Conservation (phyloP, 2,797 vertebrate genomes). For the Zalophus californianus region DNA sequence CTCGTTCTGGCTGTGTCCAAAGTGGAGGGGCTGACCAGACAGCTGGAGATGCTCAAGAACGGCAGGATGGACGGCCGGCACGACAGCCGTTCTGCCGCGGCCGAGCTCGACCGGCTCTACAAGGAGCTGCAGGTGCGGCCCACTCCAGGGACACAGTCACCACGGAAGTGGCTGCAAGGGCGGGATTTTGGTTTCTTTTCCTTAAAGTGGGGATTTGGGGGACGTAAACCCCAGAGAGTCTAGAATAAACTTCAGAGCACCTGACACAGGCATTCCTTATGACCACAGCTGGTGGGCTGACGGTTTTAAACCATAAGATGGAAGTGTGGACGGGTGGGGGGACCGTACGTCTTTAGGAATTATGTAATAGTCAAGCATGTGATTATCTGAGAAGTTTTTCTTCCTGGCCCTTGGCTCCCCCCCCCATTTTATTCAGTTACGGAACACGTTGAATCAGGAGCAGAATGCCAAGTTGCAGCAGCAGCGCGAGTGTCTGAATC, state of each 20-base stretch:
- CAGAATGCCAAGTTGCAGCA: slow-evolving; percentile 95
- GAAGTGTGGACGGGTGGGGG: background rate
- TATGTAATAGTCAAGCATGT: background rate
- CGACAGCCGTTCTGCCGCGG: slow-evolving; percentile 91
- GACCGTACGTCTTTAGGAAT: background rate
- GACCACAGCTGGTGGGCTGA: slow-evolving; percentile 3
- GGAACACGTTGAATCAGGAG: slow-evolving; percentile 96
- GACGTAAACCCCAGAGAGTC: background rate
- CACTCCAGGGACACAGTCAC: background rate
- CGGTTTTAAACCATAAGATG: background rate
- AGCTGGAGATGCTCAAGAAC: slow-evolving; percentile 95
- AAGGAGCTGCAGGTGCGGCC: slow-evolving; percentile 95
- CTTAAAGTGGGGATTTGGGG: background rate
- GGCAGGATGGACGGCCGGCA: slow-evolving; percentile 92
- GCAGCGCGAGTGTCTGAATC: slow-evolving; percentile 95
- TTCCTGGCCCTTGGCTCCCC: background rate
- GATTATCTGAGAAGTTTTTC: slow-evolving; percentile 14
- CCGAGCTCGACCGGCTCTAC: slow-evolving; percentile 95
- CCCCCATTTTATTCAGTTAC: slow-evolving; percentile 89
- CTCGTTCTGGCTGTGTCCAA: slow-evolving; percentile 93
- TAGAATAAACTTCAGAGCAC: background rate
- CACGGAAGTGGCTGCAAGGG: background rate
- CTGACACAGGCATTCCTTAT: background rate
- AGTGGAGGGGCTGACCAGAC: slow-evolving; percentile 95
- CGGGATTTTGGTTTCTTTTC: background rate